A percentile compares a stretch with the other conserved stretches of the same genome.
Evolutionary conservation across 1,140 invertebrate species (phyloP).

Genomic region (Lithobius niger): DNA sequence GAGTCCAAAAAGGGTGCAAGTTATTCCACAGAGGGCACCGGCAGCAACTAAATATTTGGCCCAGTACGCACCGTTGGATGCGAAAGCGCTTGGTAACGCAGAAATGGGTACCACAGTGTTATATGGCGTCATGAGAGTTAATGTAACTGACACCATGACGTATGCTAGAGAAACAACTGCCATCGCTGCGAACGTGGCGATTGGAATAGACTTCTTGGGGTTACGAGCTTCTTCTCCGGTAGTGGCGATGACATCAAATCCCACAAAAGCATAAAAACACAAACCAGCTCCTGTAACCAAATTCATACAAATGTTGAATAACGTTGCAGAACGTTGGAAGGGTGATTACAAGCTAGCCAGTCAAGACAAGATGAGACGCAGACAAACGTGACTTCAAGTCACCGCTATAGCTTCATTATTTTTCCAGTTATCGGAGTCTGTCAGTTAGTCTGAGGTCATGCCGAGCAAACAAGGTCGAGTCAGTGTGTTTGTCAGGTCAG

Average conservation of each 20-base stretch:
- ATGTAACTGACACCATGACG: slow-evolving; percentile 58
- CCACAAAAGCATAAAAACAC: slow-evolving; percentile 80
- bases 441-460: no score
- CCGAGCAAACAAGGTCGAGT: no score
- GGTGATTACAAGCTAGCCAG: no score
- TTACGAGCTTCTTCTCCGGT: slow-evolving; percentile 73
- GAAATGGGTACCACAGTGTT: slow-evolving; percentile 52
- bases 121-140: slow-evolving; percentile 69
- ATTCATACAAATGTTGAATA: no score
- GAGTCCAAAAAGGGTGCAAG: slow-evolving; percentile 62
- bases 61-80: slow-evolving; percentile 45
- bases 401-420: no score
- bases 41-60: slow-evolving; percentile 75
- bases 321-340: no score
- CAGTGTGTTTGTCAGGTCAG: no score
- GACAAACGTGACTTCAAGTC: no score
- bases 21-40: slow-evolving; percentile 80
- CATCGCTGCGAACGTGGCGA: slow-evolving; percentile 66
- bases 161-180: slow-evolving; percentile 61
- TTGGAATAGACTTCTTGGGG: slow-evolving; percentile 59
- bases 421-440: no score
- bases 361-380: no score
- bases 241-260: slow-evolving; percentile 68
- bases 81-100: slow-evolving; percentile 71
- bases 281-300: slow-evolving; percentile 61